phyloP scores from a whole-genome alignment of 2,888 invertebrate species.

The Philhelius pedissequus region DNA sequence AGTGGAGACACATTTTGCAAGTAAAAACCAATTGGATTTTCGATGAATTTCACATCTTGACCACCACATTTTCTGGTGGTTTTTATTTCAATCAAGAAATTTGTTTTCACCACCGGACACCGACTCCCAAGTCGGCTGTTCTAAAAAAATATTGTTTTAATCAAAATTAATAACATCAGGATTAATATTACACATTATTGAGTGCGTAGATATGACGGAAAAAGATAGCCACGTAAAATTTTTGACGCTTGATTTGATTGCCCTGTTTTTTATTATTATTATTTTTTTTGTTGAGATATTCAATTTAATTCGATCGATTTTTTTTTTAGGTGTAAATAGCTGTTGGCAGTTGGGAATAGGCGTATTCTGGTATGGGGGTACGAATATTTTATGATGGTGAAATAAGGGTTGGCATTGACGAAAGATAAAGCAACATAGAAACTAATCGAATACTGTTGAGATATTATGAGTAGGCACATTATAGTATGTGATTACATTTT shows the following conservation, averaged over 20 bases:
- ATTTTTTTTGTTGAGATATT: too few relatives aligned
- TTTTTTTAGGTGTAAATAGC: not conserved
- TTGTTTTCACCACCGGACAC: not conserved
- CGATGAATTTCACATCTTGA: not conserved
- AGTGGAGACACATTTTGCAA: not conserved
- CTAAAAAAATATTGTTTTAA: not conserved
- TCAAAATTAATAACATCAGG: not conserved
- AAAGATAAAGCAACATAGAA: not conserved
- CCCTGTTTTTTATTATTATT: not conserved
- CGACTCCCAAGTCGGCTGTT: not conserved
- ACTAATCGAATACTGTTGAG: slow-evolving; percentile 33
- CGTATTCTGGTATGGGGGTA: too few relatives aligned
- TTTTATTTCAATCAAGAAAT: slow-evolving; percentile 1
- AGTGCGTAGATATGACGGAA: not conserved
- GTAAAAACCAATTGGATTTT: not conserved
- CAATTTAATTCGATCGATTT: not conserved
- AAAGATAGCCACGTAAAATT: not conserved
- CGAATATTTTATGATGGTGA: not conserved
- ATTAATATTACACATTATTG: too few relatives aligned
- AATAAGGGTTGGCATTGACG: slow-evolving; percentile 2
- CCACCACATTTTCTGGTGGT: not conserved
- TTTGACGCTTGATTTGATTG: not conserved
- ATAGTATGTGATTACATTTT: not conserved
- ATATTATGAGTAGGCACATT: not conserved
- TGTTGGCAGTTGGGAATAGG: not conserved